These are phyloP conservation scores for Cryptotis parvus DNA, from an alignment of 2,113 vertebrate genomes.

Conservation along the genomic window DNA sequence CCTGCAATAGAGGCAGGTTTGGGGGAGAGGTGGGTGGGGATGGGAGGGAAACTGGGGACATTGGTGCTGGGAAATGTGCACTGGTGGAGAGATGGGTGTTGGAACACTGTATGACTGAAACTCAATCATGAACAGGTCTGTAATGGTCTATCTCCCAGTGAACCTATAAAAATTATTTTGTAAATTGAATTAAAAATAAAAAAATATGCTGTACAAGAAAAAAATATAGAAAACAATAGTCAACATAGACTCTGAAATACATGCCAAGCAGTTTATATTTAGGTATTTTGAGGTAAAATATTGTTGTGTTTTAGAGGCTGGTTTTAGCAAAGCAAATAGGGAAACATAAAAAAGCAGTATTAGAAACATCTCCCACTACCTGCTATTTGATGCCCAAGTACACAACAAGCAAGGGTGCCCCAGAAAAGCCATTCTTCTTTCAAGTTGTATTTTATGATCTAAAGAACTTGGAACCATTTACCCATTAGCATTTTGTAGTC, in stretches of 20 bases:
- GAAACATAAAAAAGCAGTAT: slow-evolving; percentile 53
- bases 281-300: slow-evolving; percentile 15
- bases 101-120: too few relatives aligned
- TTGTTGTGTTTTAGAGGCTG: slow-evolving; percentile 32
- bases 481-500: slow-evolving; percentile 37
- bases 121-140: too few relatives aligned
- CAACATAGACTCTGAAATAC: neutral
- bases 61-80: too few relatives aligned
- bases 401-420: slow-evolving; percentile 47
- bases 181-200: too few relatives aligned
- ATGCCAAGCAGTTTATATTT: slow-evolving; percentile 30
- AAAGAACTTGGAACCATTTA: slow-evolving; percentile 53
- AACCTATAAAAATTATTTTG: too few relatives aligned
- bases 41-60: too few relatives aligned
- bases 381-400: slow-evolving; percentile 62
- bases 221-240: neutral
- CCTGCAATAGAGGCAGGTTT: too few relatives aligned
- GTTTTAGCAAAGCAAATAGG: slow-evolving; percentile 54
- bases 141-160: too few relatives aligned
- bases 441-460: slow-evolving; percentile 68
- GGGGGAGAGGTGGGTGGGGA: too few relatives aligned
- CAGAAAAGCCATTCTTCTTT: slow-evolving; percentile 71
- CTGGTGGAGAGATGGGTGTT: too few relatives aligned
- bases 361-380: slow-evolving; percentile 15
- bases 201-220: too few relatives aligned